Base-by-base conservation (phyloP, 53 echinoderm and acorn worm species). In the Echinometra lucunter region DNA sequence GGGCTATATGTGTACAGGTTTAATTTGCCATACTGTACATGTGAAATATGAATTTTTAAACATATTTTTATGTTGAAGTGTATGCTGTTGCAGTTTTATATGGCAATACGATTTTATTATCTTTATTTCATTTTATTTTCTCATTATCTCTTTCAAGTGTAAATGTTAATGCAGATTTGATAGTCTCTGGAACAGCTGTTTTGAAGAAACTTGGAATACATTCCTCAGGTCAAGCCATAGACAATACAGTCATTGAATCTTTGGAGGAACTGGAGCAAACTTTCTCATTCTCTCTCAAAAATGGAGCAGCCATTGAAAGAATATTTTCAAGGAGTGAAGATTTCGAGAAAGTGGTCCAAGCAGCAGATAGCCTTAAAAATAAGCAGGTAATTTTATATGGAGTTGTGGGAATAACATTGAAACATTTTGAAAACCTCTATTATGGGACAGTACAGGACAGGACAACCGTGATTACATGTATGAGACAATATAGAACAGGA, bases 111-210 rank as follows among this genome's bases (percentile, higher is more conserved):
- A 35, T 78, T 13, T 40, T 27, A 74, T 32, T 17, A 32, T 37
- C 5, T 17, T 13, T 37, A 32, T 27, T 74, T 74, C 70, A n/a
- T 69, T 11, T 6, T 30, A n/a, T 55, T 57, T 57, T 6, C 35
- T 32, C 58, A 34, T 12, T 67, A 25, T 40, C 47, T 66, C 47
- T 90, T 82, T 57, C 10, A 89, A 99, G 99, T 28, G 81, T 99
- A 23, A 99, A 99, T 91, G 96, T 97, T 4, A 97, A 97, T 95
- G 97, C 98, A 66, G 99, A 99, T 92, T 89, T 99, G 70, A 99
- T 99, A 66, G 99, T 99, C 28, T 96, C 98, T 12, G 99, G 96
- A 34, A 98, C 95, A 92, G 96, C 88, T 13, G 94, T 99, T 70
- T 95, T 99, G 30, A 91, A 94, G 58, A 70, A 95, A 47, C 91